Conservation (phyloP, 2,888 invertebrate species). For the Lochmaea capreae region DNA sequence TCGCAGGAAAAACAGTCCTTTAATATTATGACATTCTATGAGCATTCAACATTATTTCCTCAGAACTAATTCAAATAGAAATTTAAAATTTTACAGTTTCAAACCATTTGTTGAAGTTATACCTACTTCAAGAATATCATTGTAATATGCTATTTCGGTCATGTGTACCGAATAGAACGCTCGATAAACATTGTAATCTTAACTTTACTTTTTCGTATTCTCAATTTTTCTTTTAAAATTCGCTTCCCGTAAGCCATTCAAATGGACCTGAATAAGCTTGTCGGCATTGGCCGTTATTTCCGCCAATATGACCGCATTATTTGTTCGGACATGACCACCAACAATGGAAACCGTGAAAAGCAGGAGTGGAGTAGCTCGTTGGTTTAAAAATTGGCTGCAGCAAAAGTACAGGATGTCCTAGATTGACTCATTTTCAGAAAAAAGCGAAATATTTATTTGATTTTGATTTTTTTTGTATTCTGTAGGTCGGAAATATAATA, state of each 20-base stretch:
- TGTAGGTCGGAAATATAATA: too few species aligned
- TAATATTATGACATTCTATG: too few species aligned
- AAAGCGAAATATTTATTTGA: too few species aligned
- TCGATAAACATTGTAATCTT: constrained; percentile 13
- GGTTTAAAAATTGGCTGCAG: too few species aligned
- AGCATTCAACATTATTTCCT: too few species aligned
- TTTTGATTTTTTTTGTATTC: too few species aligned
- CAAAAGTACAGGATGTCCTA: too few species aligned
- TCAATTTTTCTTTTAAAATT: constrained; percentile 13
- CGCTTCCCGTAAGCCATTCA: constrained; percentile 4
- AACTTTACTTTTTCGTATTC: neutral
- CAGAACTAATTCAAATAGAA: neutral
- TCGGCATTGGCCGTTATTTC: constrained; percentile 14
- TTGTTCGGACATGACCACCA: neutral
- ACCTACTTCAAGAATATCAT: neutral
- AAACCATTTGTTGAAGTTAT: neutral
- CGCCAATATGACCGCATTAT: constrained; percentile 6
- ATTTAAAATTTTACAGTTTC: neutral
- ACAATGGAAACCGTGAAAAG: neutral
- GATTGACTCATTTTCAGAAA: too few species aligned
- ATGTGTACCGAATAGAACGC: constrained; percentile 8
- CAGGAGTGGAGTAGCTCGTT: too few species aligned
- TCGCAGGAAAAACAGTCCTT: too few species aligned
- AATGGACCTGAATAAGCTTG: constrained; percentile 17
- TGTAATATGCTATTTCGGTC: constrained; percentile 10